A percentile compares a stretch with the other conserved stretches of the same genome.
Conservation (phyloP, 2,113 vertebrate species). For the Rhinolophus ferrumequinum region DNA sequence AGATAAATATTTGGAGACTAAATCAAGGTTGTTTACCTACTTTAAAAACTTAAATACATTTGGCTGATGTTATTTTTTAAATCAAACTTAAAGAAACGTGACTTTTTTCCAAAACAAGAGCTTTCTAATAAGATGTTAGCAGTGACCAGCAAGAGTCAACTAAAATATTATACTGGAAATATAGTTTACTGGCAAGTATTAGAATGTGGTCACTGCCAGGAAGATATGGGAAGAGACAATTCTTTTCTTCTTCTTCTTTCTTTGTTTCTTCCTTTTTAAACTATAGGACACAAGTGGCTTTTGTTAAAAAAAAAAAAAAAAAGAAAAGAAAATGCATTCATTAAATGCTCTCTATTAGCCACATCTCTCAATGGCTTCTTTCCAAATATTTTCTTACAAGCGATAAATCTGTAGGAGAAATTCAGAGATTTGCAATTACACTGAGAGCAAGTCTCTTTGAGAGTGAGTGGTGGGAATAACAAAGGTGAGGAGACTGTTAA, state of each 20-base stretch:
- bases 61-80: constrained; percentile 21
- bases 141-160: constrained; percentile 3
- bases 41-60: constrained; percentile 9
- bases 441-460: constrained; percentile 38
- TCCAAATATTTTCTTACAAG: constrained; percentile 48
- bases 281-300: neutral
- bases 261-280: neutral
- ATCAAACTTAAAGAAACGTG: neutral
- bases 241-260: neutral
- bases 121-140: constrained; percentile 31
- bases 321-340: neutral
- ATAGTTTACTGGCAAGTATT: constrained; percentile 10
- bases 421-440: constrained; percentile 44
- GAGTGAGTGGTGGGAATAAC: neutral
- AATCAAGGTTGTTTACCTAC: neutral
- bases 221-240: constrained; percentile 40
- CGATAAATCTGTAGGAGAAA: constrained; percentile 54
- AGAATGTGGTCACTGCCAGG: constrained; percentile 27
- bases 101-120: neutral
- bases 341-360: neutral
- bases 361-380: constrained; percentile 42
- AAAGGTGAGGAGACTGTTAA: neutral
- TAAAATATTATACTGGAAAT: constrained; percentile 4
- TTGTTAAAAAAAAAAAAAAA: neutral
- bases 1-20: neutral